phyloP scores from a whole-genome alignment of 2,113 vertebrate genomes.

The Galemys pyrenaicus region DNA sequence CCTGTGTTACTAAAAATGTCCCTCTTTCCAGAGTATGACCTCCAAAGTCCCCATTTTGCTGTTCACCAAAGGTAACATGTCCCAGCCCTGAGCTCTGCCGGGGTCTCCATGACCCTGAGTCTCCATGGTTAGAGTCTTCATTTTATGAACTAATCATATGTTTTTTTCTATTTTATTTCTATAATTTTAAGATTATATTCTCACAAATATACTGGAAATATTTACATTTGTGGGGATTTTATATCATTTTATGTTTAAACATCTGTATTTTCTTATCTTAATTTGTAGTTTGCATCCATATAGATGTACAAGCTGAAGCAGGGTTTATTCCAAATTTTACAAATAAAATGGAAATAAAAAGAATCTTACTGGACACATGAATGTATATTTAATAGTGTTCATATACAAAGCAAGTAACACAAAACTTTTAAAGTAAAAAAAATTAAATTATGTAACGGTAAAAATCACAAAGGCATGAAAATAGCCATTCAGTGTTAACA shows the following conservation, averaged over 20 bases:
- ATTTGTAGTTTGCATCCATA: not conserved
- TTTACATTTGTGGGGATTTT: not conserved
- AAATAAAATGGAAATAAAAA: not conserved
- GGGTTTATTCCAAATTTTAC: not conserved
- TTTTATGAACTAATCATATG: not conserved
- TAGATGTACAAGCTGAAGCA: not conserved
- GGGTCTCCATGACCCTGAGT: too few relatives aligned
- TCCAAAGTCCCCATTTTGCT: not conserved
- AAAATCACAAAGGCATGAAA: not conserved
- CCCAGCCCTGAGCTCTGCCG: not conserved
- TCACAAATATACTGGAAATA: not conserved
- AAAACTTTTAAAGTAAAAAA: not conserved
- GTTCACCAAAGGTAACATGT: not conserved
- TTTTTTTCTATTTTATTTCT: not conserved
- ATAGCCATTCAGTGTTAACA: not conserved
- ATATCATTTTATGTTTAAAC: not conserved
- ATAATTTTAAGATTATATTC: not conserved
- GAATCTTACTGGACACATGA: not conserved
- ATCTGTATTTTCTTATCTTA: not conserved
- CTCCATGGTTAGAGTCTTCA: not conserved
- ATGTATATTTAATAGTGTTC: not conserved
- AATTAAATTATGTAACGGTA: not conserved
- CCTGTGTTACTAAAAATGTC: not conserved
- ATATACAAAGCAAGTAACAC: not conserved
- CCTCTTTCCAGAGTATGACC: not conserved